Conservation (phyloP, 1,140 invertebrate species). For the Diabrotica undecimpunctata region DNA sequence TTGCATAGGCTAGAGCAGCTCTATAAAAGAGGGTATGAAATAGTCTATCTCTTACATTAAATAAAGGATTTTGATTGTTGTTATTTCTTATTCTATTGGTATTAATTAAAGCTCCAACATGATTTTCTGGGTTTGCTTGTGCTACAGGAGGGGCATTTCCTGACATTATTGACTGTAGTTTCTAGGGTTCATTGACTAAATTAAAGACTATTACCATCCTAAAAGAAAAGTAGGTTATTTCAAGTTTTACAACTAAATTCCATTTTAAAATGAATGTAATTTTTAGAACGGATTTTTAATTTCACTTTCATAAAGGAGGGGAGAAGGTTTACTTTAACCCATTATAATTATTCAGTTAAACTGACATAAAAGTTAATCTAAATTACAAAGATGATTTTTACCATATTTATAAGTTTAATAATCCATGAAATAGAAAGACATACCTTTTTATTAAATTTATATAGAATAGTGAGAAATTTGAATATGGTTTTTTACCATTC, state of each 20-base stretch:
- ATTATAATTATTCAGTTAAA: neutral
- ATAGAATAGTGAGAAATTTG: neutral
- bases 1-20: slow-evolving; percentile 83
- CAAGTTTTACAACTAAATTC: neutral
- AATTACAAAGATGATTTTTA: neutral
- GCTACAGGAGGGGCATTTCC: slow-evolving; percentile 35
- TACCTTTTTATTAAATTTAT: neutral
- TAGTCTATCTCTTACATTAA: slow-evolving; percentile 86
- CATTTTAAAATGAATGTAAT: neutral
- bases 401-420: neutral
- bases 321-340: neutral
- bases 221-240: neutral
- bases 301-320: neutral
- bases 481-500: neutral
- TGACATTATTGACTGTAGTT: slow-evolving; percentile 21
- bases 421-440: neutral
- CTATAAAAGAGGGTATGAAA: slow-evolving; percentile 95
- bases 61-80: slow-evolving; percentile 67
- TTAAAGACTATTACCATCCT: neutral
- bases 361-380: neutral
- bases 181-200: neutral
- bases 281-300: neutral
- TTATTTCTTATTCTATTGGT: slow-evolving; percentile 56
- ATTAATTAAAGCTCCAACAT: slow-evolving; percentile 52
- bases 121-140: slow-evolving; percentile 52